Percentiles rank a stretch among this genome's conserved stretches.
phyloP scores from a whole-genome alignment of 2,797 vertebrate genomes.

The Sardinella longiceps region DNA sequence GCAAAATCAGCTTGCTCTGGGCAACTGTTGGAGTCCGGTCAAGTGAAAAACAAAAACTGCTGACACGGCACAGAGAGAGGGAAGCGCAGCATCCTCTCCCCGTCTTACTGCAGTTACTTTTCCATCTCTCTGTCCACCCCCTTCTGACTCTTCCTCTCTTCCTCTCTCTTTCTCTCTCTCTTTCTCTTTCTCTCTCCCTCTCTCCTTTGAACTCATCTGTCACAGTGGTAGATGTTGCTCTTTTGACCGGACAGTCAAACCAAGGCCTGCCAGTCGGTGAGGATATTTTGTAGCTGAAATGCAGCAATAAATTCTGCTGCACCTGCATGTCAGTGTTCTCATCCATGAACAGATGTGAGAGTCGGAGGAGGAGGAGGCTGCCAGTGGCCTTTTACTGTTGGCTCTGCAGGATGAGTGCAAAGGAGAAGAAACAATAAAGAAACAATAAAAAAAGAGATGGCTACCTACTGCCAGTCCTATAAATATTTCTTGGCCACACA shows the following conservation, averaged over 20 bases:
- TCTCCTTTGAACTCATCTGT: conserved; percentile 27
- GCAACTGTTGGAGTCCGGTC: not conserved
- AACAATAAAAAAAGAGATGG: not conserved
- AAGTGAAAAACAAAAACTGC: conserved; percentile 2
- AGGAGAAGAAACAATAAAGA: not conserved
- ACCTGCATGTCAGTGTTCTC: not conserved
- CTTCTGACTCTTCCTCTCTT: conserved; percentile 39
- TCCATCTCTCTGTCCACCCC: conserved; percentile 15
- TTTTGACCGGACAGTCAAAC: not conserved
- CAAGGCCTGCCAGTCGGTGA: not conserved
- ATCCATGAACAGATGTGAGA: not conserved
- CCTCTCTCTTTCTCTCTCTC: conserved; percentile 12
- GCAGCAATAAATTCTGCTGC: not conserved
- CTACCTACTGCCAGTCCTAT: not conserved
- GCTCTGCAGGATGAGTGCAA: not conserved
- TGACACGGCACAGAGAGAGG: conserved; percentile 36
- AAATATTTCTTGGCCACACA: not conserved
- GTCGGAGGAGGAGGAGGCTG: not conserved
- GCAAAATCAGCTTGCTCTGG: conserved; percentile 12
- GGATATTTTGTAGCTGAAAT: not conserved
- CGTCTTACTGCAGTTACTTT: not conserved
- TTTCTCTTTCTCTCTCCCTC: conserved; percentile 17
- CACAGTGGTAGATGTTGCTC: not conserved
- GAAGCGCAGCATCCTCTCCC: conserved; percentile 6
- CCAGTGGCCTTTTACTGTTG: not conserved